Percentiles rank a stretch among this genome's conserved stretches.
Evolutionary conservation across 1,140 invertebrate genomes (phyloP).

Genomic region (Condylostylus longicornis): DNA sequence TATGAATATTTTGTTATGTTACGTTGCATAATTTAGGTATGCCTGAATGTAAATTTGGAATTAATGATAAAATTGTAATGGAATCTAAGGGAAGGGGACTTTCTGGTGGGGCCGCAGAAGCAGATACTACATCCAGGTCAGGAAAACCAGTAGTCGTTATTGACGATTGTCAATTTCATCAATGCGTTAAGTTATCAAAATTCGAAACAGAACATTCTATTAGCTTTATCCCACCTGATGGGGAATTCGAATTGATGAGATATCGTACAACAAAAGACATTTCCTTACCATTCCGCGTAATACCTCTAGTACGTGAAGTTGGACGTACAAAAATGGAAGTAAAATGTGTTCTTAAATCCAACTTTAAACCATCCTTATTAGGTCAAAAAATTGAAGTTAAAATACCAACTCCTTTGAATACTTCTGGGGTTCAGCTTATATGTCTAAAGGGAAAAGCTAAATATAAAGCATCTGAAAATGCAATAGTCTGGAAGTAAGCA

Average conservation of each 20-base stretch:
- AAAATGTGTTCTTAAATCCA: conserved; percentile 98
- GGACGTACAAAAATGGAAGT: conserved; percentile 99
- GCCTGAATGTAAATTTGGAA: conserved; percentile 99
- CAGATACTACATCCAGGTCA: conserved; percentile 68
- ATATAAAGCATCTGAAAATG: conserved; percentile 99
- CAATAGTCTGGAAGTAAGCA: conserved; percentile 97
- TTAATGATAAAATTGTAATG: conserved; percentile 99
- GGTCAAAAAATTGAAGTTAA: conserved; percentile 99
- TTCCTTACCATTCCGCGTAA: conserved; percentile 96
- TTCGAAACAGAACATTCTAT: conserved; percentile 99
- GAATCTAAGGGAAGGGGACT: conserved; percentile 78
- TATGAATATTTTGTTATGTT: background rate
- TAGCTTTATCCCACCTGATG: conserved; percentile 98
- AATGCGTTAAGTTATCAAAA: conserved; percentile 98
- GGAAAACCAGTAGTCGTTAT: conserved; percentile 96
- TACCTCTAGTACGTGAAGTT: conserved; percentile 93
- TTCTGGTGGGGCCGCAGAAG: conserved; percentile 56
- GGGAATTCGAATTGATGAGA: conserved; percentile 99
- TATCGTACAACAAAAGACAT: conserved; percentile 99
- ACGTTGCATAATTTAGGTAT: conserved; percentile 44
- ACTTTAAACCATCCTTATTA: conserved; percentile 94
- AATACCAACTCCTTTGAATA: conserved; percentile 97
- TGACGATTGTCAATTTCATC: conserved; percentile 99
- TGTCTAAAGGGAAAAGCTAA: conserved; percentile 99
- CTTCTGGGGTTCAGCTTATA: conserved; percentile 95